Conservation (phyloP, 1,140 invertebrate genomes). For the Drosophila azteca region DNA sequence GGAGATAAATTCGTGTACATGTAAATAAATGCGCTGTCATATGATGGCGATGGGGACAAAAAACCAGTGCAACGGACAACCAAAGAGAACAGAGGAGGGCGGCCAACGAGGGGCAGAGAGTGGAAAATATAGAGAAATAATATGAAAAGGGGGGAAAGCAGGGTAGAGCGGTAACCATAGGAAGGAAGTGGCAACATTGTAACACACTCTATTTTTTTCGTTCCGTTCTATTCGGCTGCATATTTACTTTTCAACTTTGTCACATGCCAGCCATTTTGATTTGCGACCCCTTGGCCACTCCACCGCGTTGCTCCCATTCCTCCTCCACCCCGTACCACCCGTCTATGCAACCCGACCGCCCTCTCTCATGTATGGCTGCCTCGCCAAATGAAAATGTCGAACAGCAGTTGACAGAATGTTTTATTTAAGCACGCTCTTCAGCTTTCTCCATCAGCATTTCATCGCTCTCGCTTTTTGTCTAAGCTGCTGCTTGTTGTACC, state of each 20-base stretch:
- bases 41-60: slow-evolving; percentile 26
- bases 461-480: not conserved
- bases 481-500: slow-evolving; percentile 13
- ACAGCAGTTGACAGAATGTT: slow-evolving; percentile 68
- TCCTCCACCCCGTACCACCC: too few species aligned
- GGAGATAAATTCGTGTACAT: slow-evolving; percentile 4
- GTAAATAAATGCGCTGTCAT: slow-evolving; percentile 52
- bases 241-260: slow-evolving; percentile 64
- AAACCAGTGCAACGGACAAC: slow-evolving; percentile 44
- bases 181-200: too few species aligned
- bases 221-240: slow-evolving; percentile 21
- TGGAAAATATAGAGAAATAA: too few species aligned
- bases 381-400: slow-evolving; percentile 60
- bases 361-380: not conserved
- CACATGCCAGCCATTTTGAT: slow-evolving; percentile 57
- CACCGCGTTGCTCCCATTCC: too few species aligned
- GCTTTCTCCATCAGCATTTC: slow-evolving; percentile 27
- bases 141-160: too few species aligned
- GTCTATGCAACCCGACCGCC: too few species aligned
- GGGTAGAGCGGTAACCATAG: not conserved
- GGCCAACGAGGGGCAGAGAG: too few species aligned
- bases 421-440: slow-evolving; percentile 60
- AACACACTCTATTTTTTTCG: not conserved
- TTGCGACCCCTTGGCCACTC: slow-evolving; percentile 21
- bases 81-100: slow-evolving; percentile 3